Base-by-base conservation (phyloP, 2,113 vertebrate species). In the Sinocyclocheilus maitianheensis region DNA sequence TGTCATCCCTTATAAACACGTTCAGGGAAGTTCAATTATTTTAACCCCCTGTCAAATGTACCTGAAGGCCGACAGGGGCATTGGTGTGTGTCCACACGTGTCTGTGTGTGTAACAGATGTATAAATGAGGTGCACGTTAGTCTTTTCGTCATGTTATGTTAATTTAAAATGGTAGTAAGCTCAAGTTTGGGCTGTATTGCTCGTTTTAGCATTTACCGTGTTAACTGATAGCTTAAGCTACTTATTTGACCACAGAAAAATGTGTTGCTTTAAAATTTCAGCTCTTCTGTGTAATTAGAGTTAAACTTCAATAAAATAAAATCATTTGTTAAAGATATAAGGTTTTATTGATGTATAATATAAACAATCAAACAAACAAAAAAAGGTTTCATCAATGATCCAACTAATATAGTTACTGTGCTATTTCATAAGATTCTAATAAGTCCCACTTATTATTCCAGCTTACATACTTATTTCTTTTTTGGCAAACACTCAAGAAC, bases 1-100 rank as follows among this genome's bases (percentile, higher is more conserved):
- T 91, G 91, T 79, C 90, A 92, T 83, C 85, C 86, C 89, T 83
- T 83, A 85, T 88, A 92, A 93, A 93, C 88, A 90, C 91, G 34
- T 87, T 88, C 80, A 81, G 37, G 14, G 71, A 62, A 85, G 76
- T 81, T 78, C 86, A 84, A 90, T 87, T 87, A 88, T 88, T 82
- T 82, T 82, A 89, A 87, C 86, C 82, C 72, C 72, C 85, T 76
- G 78, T 88, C 85, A 84, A 26, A 72, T 43, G 12, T 81, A 72
- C 81, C 77, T 74, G 87, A 62, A 77, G n/a, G 60, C 18, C 51
- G 48, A 81, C 77, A 81, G 77, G 88, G 86, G 85, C 84, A 72
- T 76, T 75, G 78, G 81, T 55, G 65, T 86, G 67, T 76, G 60
- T 76, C 76, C 63, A 60, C 76, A 58, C 8, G 53, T 55, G 51